phyloP scores from a whole-genome alignment of 2,888 invertebrate genomes.

The Drosophila ochracea region DNA sequence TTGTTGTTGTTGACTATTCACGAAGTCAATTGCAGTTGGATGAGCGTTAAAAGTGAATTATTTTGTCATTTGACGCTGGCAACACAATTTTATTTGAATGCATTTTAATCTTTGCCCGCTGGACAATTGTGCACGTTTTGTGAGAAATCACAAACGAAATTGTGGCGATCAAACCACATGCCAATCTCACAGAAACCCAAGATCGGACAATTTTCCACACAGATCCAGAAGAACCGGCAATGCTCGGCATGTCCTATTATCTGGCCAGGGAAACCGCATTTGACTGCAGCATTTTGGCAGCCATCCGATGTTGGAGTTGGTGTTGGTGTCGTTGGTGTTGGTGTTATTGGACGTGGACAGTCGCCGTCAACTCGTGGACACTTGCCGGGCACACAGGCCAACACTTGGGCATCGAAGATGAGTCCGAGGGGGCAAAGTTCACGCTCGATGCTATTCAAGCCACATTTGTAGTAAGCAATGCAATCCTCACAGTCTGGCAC shows the following conservation, averaged over 20 bases:
- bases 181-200: slow-evolving; percentile 64
- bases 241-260: slow-evolving; percentile 54
- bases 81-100: slow-evolving; percentile 7
- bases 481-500: slow-evolving; percentile 65
- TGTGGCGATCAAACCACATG: slow-evolving; percentile 59
- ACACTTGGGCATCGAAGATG: slow-evolving; percentile 22
- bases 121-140: slow-evolving; percentile 61
- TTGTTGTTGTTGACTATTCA: slow-evolving; percentile 33
- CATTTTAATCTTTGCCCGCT: slow-evolving; percentile 44
- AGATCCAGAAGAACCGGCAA: slow-evolving; percentile 63
- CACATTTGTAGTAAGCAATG: slow-evolving; percentile 51
- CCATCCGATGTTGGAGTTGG: background rate
- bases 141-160: slow-evolving; percentile 51
- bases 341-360: background rate
- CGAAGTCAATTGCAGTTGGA: slow-evolving; percentile 69
- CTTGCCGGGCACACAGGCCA: slow-evolving; percentile 50
- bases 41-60: slow-evolving; percentile 50
- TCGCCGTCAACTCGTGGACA: slow-evolving; percentile 56
- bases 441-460: slow-evolving; percentile 3
- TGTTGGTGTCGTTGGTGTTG: background rate
- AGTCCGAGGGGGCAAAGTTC: slow-evolving; percentile 28
- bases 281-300: slow-evolving; percentile 44
- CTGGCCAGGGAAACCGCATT: slow-evolving; percentile 53
- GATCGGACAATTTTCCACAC: slow-evolving; percentile 49
- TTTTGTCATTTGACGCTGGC: slow-evolving; percentile 30